Evolutionary conservation across 1,140 invertebrate species (phyloP), one percentile per base, ranked within the genome.

Genomic region (Aethina tumida): DNA sequence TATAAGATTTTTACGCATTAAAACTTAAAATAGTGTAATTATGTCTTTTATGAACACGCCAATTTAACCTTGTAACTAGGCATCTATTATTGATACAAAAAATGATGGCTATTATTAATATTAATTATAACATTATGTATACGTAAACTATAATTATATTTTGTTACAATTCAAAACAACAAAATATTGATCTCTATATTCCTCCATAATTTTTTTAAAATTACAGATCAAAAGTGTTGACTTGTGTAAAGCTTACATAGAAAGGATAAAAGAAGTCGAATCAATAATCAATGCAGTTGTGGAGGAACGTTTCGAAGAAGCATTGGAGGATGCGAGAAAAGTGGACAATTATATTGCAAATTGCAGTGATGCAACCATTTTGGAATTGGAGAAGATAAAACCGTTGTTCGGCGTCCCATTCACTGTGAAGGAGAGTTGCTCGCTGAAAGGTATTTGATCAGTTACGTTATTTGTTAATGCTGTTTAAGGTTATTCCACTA

Each of bases 391-490:
- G n/a, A 52, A 63, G 29, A 70, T 72, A 35, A 70, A 67, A 47
- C 83, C 83, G 0, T 60, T 87, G 14, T 63, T 82, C 10, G 84
- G 84, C 1, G 69, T 88, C 15, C 84, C 84, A 0, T 69, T 85
- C 14, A 84, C 79, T 1, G 72, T 82, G 0, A 88, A 87, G 53
- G 81, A 86, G 54, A 49, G 31, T 35, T 52, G 50, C 36, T 36
- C 28, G 8, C 29, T 52, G 8, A 34, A 28, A 36, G 50, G 50
- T 49, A n/a, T n/a, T n/a, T n/a, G n/a, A n/a, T n/a, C n/a, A n/a
- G n/a, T n/a, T n/a, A n/a, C n/a, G n/a, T n/a, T n/a, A n/a, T n/a
- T n/a, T n/a, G n/a, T n/a, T n/a, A n/a, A n/a, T n/a, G n/a, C n/a
- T n/a, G n/a, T n/a, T n/a, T n/a, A n/a, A n/a, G n/a, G n/a, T n/a